Conservation (phyloP, 2,888 invertebrate species). For the Dicranocentrus wangi region DNA sequence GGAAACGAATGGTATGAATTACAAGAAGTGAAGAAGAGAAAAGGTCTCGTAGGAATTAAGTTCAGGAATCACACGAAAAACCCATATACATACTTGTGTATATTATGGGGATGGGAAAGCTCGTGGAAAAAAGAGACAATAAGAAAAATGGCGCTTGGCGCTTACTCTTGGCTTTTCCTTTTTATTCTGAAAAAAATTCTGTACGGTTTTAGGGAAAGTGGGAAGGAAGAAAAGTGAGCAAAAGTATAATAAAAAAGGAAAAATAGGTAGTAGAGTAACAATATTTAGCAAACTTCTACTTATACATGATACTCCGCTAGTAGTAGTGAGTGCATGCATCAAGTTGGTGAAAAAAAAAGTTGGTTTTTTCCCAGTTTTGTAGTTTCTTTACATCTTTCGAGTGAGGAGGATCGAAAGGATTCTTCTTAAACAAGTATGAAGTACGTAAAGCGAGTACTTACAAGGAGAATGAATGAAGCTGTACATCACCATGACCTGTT, state of each 20-base stretch:
- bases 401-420: not conserved
- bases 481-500: constrained; percentile 30
- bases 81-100: not conserved
- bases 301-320: not conserved
- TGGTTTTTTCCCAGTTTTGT: not conserved
- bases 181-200: constrained; percentile 3
- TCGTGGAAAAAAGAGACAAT: constrained; percentile 21
- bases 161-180: not conserved
- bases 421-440: not conserved
- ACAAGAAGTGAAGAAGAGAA: constrained; percentile 50
- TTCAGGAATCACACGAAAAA: constrained; percentile 9
- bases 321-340: constrained; percentile 37
- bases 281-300: no score
- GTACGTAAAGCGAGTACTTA: not conserved
- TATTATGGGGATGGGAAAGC: not conserved
- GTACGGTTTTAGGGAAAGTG: constrained; percentile 1
- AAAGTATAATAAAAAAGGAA: constrained; percentile 1
- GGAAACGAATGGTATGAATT: constrained; percentile 47
- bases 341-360: constrained; percentile 26
- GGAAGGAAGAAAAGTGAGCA: no score
- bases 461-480: constrained; percentile 34
- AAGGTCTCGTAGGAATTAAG: constrained; percentile 47
- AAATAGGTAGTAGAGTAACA: not conserved
- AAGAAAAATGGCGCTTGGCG: constrained; percentile 7
- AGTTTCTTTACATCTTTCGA: no score